phyloP scores from a whole-genome alignment of 2,888 invertebrate species.

The Leucoptera coffeella region DNA sequence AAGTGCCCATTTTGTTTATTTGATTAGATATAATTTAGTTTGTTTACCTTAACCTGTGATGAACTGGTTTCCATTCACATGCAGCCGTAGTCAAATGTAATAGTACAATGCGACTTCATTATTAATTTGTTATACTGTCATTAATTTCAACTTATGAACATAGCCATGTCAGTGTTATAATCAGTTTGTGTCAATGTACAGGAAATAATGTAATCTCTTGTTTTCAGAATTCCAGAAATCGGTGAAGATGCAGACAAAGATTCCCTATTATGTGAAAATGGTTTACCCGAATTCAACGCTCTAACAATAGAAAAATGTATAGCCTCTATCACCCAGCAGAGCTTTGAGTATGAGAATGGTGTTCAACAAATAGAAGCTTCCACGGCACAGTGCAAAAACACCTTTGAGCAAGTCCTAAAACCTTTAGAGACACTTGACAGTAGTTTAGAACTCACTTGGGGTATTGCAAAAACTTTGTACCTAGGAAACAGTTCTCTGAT shows the following conservation, averaged over 20 bases:
- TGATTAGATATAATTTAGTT: too few species aligned
- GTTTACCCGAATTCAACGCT: slow-evolving; percentile 74
- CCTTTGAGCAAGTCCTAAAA: slow-evolving; percentile 63
- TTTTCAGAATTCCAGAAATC: slow-evolving; percentile 70
- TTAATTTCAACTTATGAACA: not conserved
- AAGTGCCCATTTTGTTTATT: too few species aligned
- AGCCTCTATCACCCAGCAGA: slow-evolving; percentile 76
- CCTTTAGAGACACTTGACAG: slow-evolving; percentile 68
- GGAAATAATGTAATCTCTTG: slow-evolving; percentile 5
- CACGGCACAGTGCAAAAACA: slow-evolving; percentile 40
- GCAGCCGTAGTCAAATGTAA: not conserved
- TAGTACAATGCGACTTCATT: not conserved
- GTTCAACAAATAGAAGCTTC: slow-evolving; percentile 61
- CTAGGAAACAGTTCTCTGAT: slow-evolving; percentile 72
- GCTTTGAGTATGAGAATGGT: slow-evolving; percentile 73
- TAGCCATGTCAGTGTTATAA: not conserved
- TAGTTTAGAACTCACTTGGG: slow-evolving; percentile 80
- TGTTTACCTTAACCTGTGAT: too few species aligned
- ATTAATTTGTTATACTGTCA: not conserved
- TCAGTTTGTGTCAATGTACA: too few species aligned
- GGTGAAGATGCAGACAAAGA: slow-evolving; percentile 78
- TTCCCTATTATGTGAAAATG: slow-evolving; percentile 64
- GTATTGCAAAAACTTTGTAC: slow-evolving; percentile 78
- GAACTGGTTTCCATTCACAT: not conserved
- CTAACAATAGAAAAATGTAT: slow-evolving; percentile 80